These are phyloP conservation scores for Phthorimaea operculella DNA, from an alignment of 1,140 invertebrate species.

Conservation along the genomic window DNA sequence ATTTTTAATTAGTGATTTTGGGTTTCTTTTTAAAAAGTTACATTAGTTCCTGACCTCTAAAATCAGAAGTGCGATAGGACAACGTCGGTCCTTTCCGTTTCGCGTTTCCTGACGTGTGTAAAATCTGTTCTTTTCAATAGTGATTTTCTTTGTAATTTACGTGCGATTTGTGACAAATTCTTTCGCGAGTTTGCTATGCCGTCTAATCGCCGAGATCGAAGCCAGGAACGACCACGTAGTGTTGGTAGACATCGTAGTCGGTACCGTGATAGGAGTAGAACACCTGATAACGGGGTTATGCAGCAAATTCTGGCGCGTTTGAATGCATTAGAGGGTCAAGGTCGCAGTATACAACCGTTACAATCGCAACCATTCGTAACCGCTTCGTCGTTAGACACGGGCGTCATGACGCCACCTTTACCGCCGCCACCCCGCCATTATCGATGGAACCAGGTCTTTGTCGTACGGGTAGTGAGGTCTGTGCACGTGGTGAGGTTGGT, in stretches of 20 bases:
- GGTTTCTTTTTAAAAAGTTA: no score
- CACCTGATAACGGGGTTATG: neutral
- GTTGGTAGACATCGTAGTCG: neutral
- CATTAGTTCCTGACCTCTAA: no score
- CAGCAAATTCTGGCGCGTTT: neutral
- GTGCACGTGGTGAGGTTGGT: neutral
- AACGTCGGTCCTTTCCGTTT: no score
- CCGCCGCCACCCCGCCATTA: neutral
- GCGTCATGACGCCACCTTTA: neutral
- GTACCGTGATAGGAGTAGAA: neutral
- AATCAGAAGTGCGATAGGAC: no score
- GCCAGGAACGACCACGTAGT: neutral
- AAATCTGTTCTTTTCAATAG: neutral
- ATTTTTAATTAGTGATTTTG: no score
- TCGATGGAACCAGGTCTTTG: neutral
- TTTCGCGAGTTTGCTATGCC: neutral
- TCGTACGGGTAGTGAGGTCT: no score
- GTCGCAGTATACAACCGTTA: neutral
- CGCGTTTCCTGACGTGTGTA: no score
- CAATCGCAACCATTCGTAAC: no score
- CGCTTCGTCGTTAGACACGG: neutral
- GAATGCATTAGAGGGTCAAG: neutral
- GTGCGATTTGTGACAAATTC: neutral
- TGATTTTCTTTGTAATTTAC: neutral
- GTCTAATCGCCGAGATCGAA: neutral